These are phyloP conservation scores for Aporophyla lueneburgensis DNA, from an alignment of 2,888 invertebrate species.

Conservation along the genomic window DNA sequence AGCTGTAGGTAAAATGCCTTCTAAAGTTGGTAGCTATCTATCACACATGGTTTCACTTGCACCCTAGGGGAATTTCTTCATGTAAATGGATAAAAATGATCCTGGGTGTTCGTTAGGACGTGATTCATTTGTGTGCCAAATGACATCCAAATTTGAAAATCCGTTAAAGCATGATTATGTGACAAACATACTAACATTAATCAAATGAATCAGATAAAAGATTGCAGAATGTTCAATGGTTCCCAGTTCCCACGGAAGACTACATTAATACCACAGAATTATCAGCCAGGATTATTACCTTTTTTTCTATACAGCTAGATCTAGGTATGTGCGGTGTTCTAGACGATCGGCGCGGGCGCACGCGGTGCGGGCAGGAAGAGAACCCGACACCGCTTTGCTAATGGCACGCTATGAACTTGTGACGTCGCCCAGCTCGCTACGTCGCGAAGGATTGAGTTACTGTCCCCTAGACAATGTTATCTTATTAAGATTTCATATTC, in stretches of 20 bases:
- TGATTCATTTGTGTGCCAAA: neutral
- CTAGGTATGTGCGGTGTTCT: constrained; percentile 46
- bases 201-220: neutral
- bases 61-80: neutral
- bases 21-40: neutral
- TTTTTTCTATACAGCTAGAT: constrained; percentile 38
- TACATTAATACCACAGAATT: constrained; percentile 26
- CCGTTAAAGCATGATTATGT: neutral
- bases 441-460: constrained; percentile 67
- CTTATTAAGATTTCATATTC: constrained; percentile 60
- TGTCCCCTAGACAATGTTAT: constrained; percentile 59
- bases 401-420: constrained; percentile 75
- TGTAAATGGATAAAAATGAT: neutral
- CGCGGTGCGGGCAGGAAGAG: constrained; percentile 77
- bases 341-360: constrained; percentile 49
- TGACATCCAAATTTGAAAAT: neutral
- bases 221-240: neutral
- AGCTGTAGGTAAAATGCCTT: neutral
- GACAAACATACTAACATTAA: neutral
- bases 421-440: constrained; percentile 69
- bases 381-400: constrained; percentile 81
- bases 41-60: neutral
- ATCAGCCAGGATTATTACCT: constrained; percentile 20
- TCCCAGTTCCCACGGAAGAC: constrained; percentile 36
- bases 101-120: neutral